Base-by-base conservation (phyloP, 2,888 invertebrate species). In the Altica lythri region DNA sequence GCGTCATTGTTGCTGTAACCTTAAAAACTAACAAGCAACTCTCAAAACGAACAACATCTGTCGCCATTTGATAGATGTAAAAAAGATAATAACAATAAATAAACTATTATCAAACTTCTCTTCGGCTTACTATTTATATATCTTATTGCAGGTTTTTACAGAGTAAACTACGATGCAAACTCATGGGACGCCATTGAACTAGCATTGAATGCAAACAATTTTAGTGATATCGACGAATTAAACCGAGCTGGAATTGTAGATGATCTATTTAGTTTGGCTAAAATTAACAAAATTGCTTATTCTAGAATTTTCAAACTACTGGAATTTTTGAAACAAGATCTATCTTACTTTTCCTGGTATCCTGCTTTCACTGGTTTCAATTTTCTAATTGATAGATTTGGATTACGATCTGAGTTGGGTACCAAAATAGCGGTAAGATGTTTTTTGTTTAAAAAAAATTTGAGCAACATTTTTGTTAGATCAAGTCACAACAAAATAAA, bases 211-310 rank as follows among this genome's bases (percentile, higher is more conserved):
- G 63, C 57, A 0, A 72, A 81, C 1, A 75, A 79, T 55, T 78
- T 79, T 37, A 32, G 43, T 1, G 68, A 65, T 1, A 86, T 90
- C 47, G 80, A 83, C 53, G 71, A 81, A 0, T 65, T 86, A 8
- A 91, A 89, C 72, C 81, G 92, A 34, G 91, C 89, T 0, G 89
- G 92, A 55, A 68, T 87, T 8, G 74, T 94, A 0, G 89, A 90
- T 63, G 94, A 95, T 72, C 77, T 86, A 2, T 81, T 86, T 56
- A 83, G 82, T 61, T 73, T 87, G 46, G 86, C 86, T 4, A 77
- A 81, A 53, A 80, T 83, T 47, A 83, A 83, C 1, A 43, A 52
- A 16, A 34, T 65, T 2, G 53, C 10, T 1, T 88, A 89, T 67
- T 72, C 75, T 0, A 72, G 81, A 16, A 83, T 87, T 0, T 79